phyloP scores from a whole-genome alignment of 2,113 vertebrate genomes.

The Colius striatus region DNA sequence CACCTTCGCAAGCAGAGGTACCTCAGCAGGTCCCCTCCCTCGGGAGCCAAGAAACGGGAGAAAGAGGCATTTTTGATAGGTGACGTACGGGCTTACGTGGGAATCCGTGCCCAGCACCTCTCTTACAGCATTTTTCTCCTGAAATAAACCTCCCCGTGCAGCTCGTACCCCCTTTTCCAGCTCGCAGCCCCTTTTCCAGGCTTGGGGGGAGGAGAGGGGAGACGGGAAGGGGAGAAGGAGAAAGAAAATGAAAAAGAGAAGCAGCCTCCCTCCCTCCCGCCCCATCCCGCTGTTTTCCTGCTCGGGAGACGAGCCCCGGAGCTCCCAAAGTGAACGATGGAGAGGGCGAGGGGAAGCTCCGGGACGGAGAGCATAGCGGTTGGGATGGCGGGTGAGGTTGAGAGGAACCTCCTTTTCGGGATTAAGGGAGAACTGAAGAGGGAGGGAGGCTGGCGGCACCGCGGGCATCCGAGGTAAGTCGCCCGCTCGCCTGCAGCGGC shows the following conservation, averaged over 20 bases:
- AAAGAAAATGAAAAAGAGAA: not conserved
- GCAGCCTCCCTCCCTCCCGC: not conserved
- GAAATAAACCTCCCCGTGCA: constrained; percentile 50
- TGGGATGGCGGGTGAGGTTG: not conserved
- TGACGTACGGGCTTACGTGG: constrained; percentile 74
- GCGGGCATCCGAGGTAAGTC: constrained; percentile 27
- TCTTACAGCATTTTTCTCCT: constrained; percentile 46
- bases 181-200: not conserved
- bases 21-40: not conserved
- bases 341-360: not conserved
- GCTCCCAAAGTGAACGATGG: constrained; percentile 27
- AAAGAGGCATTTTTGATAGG: constrained; percentile 63
- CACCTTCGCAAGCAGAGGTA: not conserved
- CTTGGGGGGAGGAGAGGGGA: not conserved
- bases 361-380: not conserved
- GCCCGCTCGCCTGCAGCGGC: not conserved
- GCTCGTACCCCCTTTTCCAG: constrained; percentile 7
- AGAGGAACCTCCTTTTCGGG: not conserved
- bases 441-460: not conserved
- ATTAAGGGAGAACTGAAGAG: not conserved
- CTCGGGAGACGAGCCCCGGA: not conserved
- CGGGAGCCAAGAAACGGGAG: not conserved
- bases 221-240: not conserved
- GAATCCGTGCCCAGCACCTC: constrained; percentile 52
- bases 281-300: not conserved